Base-by-base conservation (phyloP, 2,888 invertebrate species). In the Chironomus tentans region DNA sequence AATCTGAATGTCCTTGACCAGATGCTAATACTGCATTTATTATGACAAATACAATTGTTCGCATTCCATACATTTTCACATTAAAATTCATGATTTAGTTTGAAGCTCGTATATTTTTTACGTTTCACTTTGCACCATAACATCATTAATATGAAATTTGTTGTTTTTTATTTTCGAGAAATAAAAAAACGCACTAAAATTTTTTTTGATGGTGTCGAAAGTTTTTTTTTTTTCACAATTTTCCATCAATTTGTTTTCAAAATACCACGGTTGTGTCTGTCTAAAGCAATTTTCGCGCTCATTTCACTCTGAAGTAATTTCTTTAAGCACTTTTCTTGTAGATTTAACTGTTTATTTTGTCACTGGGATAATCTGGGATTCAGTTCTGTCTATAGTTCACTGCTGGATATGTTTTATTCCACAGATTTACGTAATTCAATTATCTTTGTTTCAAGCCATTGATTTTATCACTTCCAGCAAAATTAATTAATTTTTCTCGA, bases 1-100 rank as follows among this genome's bases (percentile, higher is more conserved):
- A 92, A 85, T 95, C 95, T 38, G 10, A 38, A 78, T 88, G 92
- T 92, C 84, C 62, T 76, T 78, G 75, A 50, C 71, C 78, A 74
- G 24, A 22, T 13, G 22, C n/a, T 7, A 65, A 56, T 56, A 18
- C n/a, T 18, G 18, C 7, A 7, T 56, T 56, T 15, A 56, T 18
- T n/a, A 75, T 12, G 47, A 68, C 10, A 21, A 75, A 21, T 6
- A 73, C 72, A 38, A 73, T 38, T 15, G 62, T 28, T 15, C 72
- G 50, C 62, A 50, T 73, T 38, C 6, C 56, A 73, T 13, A n/a
- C 72, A 71, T 71, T 65, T 71, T 22, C 6, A 56, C 18, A 56
- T 56, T 56, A 56, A 56, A 56, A 18, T 56, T 56, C 56, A 56
- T 56, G 56, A 7, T 56, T 56, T 56, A 38, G 7, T 38, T 38